Base-by-base conservation (phyloP, 2,113 vertebrate genomes). In the Pedionomus torquatus region DNA sequence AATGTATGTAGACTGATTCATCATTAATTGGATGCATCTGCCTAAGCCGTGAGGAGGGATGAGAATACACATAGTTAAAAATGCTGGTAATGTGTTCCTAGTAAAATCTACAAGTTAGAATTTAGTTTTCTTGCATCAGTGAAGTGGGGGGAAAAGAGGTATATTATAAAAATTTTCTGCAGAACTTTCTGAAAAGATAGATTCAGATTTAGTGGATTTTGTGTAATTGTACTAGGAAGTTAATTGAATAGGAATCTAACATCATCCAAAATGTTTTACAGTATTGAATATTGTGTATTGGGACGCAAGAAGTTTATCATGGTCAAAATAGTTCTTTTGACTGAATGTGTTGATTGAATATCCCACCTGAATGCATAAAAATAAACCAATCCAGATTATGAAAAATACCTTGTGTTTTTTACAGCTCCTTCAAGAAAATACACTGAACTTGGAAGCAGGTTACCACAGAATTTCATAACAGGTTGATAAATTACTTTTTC, bases 361-460 rank as follows among this genome's bases (percentile, higher is more conserved):
- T 89, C 70, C 61, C 60, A 44, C 20, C 49, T 89, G 90, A 97
- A 91, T 69, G n/a, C 31, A 1, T 95, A 70, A 93, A 92, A 90
- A 61, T 71, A 77, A 87, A 94, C 48, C 89, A 83, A 72, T 79
- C 55, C 86, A 96, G 92, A 94, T 97, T 87, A 94, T 96, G 88
- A 95, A 97, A 96, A 94, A 94, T 95, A 86, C 94, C 77, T 96
- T 97, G 39, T 97, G 86, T 98, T 97, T 98, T 97, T 98, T 97
- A 54, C 92, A 97, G 91, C 93, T 96, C 92, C 83, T 91, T 96
- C 89, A 92, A 89, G 94, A 96, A 97, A 96, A 95, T 94, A 81
- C 91, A 95, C 61, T 96, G 93, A 96, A 92, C 88, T 96, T 92
- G 86, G 95, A 97, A 97, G 84, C 85, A 96, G 89, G 88, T 97